Percentiles rank a stretch among this genome's conserved stretches.
phyloP scores from a whole-genome alignment of 2,797 vertebrate genomes.

The Picus viridis region DNA sequence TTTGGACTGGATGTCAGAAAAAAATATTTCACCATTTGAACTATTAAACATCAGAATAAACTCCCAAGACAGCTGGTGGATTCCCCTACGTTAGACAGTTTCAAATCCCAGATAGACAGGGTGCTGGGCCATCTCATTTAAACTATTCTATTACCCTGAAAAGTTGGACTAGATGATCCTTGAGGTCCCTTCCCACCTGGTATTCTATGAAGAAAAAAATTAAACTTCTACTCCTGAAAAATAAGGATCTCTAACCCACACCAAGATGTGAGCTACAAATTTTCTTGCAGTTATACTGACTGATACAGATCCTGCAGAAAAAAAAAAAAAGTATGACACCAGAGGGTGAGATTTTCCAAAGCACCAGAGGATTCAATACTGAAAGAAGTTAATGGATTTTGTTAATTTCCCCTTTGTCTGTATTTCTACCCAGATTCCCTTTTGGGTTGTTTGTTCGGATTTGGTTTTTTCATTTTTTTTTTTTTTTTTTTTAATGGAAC shows the following conservation, averaged over 20 bases:
- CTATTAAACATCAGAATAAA: too few relatives aligned
- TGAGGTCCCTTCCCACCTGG: too few relatives aligned
- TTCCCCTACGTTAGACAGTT: too few relatives aligned
- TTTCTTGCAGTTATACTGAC: not conserved
- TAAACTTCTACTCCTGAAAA: not conserved
- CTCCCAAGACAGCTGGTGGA: too few relatives aligned
- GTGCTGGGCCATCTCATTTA: too few relatives aligned
- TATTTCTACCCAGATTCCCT: not conserved
- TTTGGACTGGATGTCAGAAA: too few relatives aligned
- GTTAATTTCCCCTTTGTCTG: constrained; percentile 20
- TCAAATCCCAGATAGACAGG: too few relatives aligned
- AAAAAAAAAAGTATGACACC: not conserved
- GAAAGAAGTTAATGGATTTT: constrained; percentile 23
- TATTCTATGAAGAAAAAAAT: too few relatives aligned
- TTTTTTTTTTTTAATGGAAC: constrained; percentile 3
- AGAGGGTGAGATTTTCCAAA: constrained; percentile 13
- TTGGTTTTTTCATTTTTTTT: not conserved
- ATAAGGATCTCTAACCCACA: not conserved
- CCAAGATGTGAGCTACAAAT: not conserved
- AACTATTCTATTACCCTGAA: too few relatives aligned
- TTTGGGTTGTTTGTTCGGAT: not conserved
- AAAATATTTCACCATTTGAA: too few relatives aligned
- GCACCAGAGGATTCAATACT: constrained; percentile 1
- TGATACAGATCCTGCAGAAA: not conserved
- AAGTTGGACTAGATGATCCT: too few relatives aligned